Evolutionary conservation across 53 echinoderm and acorn worm genomes (phyloP).

Genomic region (Glandiceps talaboti): DNA sequence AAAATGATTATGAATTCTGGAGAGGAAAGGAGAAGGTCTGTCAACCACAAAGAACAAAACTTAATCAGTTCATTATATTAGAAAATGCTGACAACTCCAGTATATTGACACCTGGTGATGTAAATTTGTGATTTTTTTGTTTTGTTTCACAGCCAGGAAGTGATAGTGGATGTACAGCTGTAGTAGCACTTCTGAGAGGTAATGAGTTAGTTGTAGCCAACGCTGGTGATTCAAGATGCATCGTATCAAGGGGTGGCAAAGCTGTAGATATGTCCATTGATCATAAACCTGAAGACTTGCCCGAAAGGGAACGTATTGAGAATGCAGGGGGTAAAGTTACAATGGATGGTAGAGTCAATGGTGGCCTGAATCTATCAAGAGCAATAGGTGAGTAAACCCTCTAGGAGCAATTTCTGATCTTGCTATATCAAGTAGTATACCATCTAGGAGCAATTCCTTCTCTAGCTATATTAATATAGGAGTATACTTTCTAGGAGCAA

Average conservation of each 20-base stretch:
- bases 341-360: slow-evolving; percentile 81
- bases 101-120: too few relatives aligned
- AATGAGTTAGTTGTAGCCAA: slow-evolving; percentile 68
- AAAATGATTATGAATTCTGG: too few relatives aligned
- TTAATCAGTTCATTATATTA: too few relatives aligned
- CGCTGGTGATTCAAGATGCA: slow-evolving; percentile 89
- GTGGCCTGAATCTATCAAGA: slow-evolving; percentile 94
- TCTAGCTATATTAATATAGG: too few relatives aligned
- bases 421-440: too few relatives aligned
- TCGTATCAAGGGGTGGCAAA: slow-evolving; percentile 62
- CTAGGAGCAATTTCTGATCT: too few relatives aligned
- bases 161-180: slow-evolving; percentile 94
- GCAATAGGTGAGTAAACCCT: slow-evolving; percentile 78
- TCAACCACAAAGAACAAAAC: too few relatives aligned
- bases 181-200: slow-evolving; percentile 59
- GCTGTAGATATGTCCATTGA: slow-evolving; percentile 84
- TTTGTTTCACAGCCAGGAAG: slow-evolving; percentile 60
- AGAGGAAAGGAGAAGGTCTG: too few relatives aligned
- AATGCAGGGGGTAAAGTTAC: slow-evolving; percentile 88
- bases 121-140: too few relatives aligned
- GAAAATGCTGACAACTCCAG: too few relatives aligned
- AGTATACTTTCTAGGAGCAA: too few relatives aligned
- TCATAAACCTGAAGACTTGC: slow-evolving; percentile 88
- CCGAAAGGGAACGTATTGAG: slow-evolving; percentile 73
- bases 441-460: too few relatives aligned